Conservation (phyloP, 2,113 vertebrate species). For the Geothlypis trichas region DNA sequence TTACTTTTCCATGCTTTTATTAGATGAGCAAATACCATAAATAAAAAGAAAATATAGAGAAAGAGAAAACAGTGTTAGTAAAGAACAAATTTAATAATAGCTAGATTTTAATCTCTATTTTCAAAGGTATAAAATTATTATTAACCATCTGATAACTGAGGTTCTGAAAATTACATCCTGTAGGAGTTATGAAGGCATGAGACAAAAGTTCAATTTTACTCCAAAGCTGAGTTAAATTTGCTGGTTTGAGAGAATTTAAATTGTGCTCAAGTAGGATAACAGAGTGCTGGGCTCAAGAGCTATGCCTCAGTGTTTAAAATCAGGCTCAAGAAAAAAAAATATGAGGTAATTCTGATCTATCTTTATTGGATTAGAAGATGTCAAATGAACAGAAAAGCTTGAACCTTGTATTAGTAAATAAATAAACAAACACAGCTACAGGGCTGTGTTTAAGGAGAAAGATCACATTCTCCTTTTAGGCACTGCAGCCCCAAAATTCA, state of each 20-base stretch:
- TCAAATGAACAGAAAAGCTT: background rate
- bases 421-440: background rate
- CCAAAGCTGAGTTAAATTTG: background rate
- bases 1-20: background rate
- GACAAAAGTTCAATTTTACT: background rate
- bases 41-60: background rate
- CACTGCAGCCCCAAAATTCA: background rate
- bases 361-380: background rate
- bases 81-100: background rate
- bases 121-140: background rate
- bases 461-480: background rate
- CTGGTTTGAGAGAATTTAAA: background rate
- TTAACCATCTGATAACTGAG: background rate
- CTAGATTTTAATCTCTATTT: background rate
- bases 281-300: background rate
- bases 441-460: background rate
- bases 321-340: background rate
- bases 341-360: background rate
- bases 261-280: background rate
- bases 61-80: background rate
- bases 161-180: background rate
- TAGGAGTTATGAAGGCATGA: background rate
- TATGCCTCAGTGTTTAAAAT: background rate
- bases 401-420: background rate
- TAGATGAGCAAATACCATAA: background rate